phyloP scores from a whole-genome alignment of 2,797 vertebrate species.

The Sebastiscus tertius region DNA sequence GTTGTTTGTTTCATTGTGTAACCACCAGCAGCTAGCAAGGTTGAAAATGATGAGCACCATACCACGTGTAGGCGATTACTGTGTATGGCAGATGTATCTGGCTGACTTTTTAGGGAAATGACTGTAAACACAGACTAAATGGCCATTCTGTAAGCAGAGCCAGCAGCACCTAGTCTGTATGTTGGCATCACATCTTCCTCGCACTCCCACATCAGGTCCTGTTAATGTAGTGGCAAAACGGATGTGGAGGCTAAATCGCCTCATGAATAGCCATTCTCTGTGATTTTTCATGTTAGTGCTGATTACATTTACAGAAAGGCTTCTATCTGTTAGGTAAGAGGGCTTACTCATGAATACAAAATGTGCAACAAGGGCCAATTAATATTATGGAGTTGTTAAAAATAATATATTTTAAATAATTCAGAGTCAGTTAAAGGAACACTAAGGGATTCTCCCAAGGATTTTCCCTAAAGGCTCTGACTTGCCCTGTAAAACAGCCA shows the following conservation, averaged over 20 bases:
- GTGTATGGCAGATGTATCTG: conserved; percentile 18
- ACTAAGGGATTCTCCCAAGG: conserved; percentile 58
- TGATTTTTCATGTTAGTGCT: conserved; percentile 48
- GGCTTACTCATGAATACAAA: conserved; percentile 54
- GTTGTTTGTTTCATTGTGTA: conserved; percentile 16
- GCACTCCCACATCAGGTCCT: conserved; percentile 57
- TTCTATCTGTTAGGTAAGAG: conserved; percentile 44
- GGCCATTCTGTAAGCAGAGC: conserved; percentile 22
- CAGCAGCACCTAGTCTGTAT: conserved; percentile 52
- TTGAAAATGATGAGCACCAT: conserved; percentile 12
- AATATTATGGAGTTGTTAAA: conserved; percentile 67
- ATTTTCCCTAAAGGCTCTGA: conserved; percentile 48
- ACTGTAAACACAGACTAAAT: conserved; percentile 53
- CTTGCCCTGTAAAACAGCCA: conserved; percentile 44
- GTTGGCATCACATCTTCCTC: conserved; percentile 41
- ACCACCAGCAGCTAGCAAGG: neutral
- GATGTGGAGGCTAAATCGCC: conserved; percentile 33
- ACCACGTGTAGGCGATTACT: conserved; percentile 8
- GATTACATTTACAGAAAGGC: conserved; percentile 55
- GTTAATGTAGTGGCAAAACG: conserved; percentile 49
- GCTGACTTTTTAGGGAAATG: conserved; percentile 39
- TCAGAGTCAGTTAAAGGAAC: conserved; percentile 61
- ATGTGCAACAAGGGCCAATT: conserved; percentile 58
- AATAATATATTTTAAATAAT: conserved; percentile 71
- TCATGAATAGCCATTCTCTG: conserved; percentile 56